phyloP scores from a whole-genome alignment of 2,113 vertebrate genomes.

The Protomyctophum bolini region DNA sequence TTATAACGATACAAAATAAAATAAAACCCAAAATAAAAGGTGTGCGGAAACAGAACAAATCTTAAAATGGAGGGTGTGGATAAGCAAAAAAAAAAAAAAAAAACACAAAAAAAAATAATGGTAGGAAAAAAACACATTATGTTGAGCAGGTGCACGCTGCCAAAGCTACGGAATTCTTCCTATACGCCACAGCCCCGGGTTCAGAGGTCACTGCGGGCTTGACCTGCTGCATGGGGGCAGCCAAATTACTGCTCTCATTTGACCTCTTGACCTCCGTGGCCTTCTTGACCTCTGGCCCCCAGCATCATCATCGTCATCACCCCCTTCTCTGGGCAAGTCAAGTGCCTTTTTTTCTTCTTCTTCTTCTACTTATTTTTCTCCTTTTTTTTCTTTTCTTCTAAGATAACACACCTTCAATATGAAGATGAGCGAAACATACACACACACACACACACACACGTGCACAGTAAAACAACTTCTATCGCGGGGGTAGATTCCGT shows the following conservation, averaged over 20 bases:
- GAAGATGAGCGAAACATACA: slow-evolving; percentile 88
- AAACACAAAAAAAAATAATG: slow-evolving; percentile 8
- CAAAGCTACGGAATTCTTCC: slow-evolving; percentile 51
- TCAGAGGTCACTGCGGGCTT: slow-evolving; percentile 39
- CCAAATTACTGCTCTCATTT: slow-evolving; percentile 33
- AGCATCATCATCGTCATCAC: slow-evolving; percentile 44
- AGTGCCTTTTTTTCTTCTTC: slow-evolving; percentile 69
- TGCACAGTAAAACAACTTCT: slow-evolving; percentile 69
- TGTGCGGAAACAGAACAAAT: not conserved
- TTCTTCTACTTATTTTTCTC: too few species aligned
- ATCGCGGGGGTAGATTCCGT: slow-evolving; percentile 52
- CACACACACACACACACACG: slow-evolving; percentile 30
- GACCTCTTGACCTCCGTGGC: slow-evolving; percentile 44
- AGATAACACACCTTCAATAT: slow-evolving; percentile 98
- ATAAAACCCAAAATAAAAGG: too few species aligned
- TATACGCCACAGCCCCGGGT: slow-evolving; percentile 57
- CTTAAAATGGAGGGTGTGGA: slow-evolving; percentile 35
- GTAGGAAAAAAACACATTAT: slow-evolving; percentile 49
- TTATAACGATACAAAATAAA: too few species aligned
- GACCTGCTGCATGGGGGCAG: slow-evolving; percentile 13
- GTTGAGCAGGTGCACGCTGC: slow-evolving; percentile 55
- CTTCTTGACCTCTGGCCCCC: slow-evolving; percentile 47
- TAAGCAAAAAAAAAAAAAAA: slow-evolving; percentile 46
- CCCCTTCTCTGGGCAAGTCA: slow-evolving; percentile 48
- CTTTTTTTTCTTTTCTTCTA: too few species aligned